Conservation (phyloP, 2,888 invertebrate genomes). For the Andrena flavipes region DNA sequence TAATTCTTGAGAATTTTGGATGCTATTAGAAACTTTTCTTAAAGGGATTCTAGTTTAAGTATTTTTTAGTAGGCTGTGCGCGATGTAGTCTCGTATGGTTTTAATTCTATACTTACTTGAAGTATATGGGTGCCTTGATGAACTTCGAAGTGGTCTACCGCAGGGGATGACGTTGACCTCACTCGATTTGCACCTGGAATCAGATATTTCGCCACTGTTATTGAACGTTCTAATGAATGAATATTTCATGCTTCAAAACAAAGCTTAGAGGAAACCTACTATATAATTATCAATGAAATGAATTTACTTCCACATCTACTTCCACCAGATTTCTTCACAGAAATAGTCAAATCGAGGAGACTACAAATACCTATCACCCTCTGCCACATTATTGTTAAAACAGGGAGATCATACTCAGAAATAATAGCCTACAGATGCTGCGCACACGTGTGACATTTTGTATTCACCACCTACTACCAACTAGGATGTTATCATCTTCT, state of each 20-base stretch:
- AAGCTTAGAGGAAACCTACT: too few relatives aligned
- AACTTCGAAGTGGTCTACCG: conserved; percentile 96
- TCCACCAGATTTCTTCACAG: too few relatives aligned
- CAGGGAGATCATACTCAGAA: not conserved
- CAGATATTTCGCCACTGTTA: not conserved
- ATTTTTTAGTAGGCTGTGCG: too few relatives aligned
- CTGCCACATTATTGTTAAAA: not conserved
- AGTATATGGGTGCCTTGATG: conserved; percentile 99
- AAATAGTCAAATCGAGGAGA: not conserved
- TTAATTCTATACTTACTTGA: conserved; percentile 89
- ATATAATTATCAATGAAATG: not conserved
- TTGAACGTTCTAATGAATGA: too few relatives aligned
- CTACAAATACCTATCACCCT: not conserved
- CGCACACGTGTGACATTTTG: not conserved
- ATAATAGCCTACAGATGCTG: not conserved
- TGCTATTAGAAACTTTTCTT: too few relatives aligned
- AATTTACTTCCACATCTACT: not conserved
- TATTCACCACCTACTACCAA: not conserved
- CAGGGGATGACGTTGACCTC: conserved; percentile 90
- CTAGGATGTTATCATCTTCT: not conserved
- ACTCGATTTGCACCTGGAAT: conserved; percentile 90
- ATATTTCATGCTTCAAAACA: not conserved
- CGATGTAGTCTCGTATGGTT: too few relatives aligned
- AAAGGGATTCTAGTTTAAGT: too few relatives aligned
- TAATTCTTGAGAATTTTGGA: too few relatives aligned